Base-by-base conservation (phyloP, 2,113 vertebrate species). In the Smithornis capensis region DNA sequence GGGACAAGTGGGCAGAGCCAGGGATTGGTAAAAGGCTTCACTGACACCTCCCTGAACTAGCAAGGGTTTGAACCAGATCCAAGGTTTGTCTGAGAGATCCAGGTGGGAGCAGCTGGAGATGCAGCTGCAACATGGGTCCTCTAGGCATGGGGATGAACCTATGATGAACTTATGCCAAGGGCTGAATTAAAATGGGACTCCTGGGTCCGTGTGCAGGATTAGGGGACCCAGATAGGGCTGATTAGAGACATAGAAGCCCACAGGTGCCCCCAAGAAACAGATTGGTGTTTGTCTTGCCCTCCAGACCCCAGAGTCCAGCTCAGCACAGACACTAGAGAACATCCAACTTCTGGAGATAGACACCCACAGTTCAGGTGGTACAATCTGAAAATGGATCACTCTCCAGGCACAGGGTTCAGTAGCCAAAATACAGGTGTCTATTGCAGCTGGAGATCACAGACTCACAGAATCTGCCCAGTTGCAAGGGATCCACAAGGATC, bases 21-120 rank as follows among this genome's bases (percentile, higher is more conserved):
- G 37, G 21, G 42, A 31, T 31, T 70, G 8, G 5, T 44, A 79
- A 45, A 31, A 87, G 38, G 40, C 15, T 50, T 75, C 25, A 67
- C 13, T 67, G 25, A 67, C 35, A 56, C 9, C 11, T 47, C 33
- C 2, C 0, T 1, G 3, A 45, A 3, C 3, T 60, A 3, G 4
- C 0, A 0, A 59, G 22, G 13, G 33, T 69, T 35, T 75, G n/a
- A 84, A 45, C 7, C 29, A 76, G 45, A 37, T 52, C 63, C 37
- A 65, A 42, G 29, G 6, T 42, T 50, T 80, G 35, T 44, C 49
- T 83, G 35, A 38, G n/a, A 78, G 38, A 70, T 69, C n/a, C 38
- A 59, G 16, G 53, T 29, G 12, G 55, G 33, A 59, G 35, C 29
- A 76, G 47, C 57, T 45, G 28, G 10, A 71, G 29, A 40, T 27